Evolutionary conservation across 2,797 vertebrate species (phyloP).

Genomic region (Scolopax bukidnonensis): DNA sequence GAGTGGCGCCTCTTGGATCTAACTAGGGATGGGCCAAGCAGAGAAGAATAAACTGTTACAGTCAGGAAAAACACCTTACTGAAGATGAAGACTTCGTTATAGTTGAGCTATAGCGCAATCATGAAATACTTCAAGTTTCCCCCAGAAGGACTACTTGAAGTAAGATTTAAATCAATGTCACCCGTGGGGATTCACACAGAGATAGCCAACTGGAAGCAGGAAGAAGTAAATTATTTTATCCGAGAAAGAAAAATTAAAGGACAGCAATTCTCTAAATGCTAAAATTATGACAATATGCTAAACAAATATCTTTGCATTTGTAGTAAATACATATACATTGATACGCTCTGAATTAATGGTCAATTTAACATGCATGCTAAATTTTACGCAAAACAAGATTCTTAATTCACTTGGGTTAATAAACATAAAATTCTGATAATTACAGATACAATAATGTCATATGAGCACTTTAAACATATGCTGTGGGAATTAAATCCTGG

Average conservation of each 20-base stretch:
- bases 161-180: neutral
- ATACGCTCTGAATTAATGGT: conserved; percentile 51
- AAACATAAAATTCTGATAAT: conserved; percentile 76
- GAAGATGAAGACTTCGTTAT: neutral
- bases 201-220: neutral
- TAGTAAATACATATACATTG: conserved; percentile 35
- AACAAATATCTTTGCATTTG: conserved; percentile 16
- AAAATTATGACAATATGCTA: neutral
- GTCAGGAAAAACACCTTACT: neutral
- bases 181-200: neutral
- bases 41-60: neutral
- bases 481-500: conserved; percentile 72
- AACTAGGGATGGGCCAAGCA: neutral
- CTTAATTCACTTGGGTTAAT: conserved; percentile 72
- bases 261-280: neutral
- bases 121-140: neutral
- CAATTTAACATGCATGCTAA: conserved; percentile 56
- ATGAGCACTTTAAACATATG: conserved; percentile 73
- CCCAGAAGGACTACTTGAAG: neutral
- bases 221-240: neutral
- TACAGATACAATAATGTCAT: conserved; percentile 74
- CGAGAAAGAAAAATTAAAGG: neutral
- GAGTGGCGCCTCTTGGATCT: too few species aligned
- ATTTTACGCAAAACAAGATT: conserved; percentile 67
- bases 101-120: neutral